Base-by-base conservation (phyloP, 2,113 vertebrate species). In the Oncorhynchus gorbuscha region DNA sequence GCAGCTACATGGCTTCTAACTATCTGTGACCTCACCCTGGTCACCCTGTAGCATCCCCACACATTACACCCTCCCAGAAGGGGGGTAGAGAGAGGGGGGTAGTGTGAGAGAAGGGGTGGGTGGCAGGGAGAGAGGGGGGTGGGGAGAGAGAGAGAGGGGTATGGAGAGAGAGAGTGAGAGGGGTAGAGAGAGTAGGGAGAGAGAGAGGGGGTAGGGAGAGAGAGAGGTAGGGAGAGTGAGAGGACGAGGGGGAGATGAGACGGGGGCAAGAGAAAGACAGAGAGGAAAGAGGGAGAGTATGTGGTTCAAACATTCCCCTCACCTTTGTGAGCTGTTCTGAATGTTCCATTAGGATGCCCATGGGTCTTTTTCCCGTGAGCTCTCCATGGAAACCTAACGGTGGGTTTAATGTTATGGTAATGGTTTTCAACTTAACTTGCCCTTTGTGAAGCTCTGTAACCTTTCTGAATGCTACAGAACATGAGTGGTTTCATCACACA, bases 301-400 rank as follows among this genome's bases (percentile, higher is more conserved):
- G 9, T 64, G n/a, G 20, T 11, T 22, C n/a, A 64, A n/a, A 64
- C 9, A n/a, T 64, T 18, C 20, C 8, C 7, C 22, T n/a, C 61
- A 64, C 61, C 20, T 22, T 24, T 64, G 20, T 22, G 22, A 64
- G 61, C 9, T 22, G 61, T n/a, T 24, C 16, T 62, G 59, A 62
- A 62, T 62, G 64, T 66, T 66, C 64, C 64, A 66, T 26, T 66
- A 66, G 64, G 13, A 62, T 62, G 59, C 18, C n/a, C 64, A 66
- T 28, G 64, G 39, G n/a, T 66, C 64, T 66, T 30, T 28, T 28
- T 28, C 7, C n/a, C 20, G 7, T 14, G 14, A 22, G 59, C 59
- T 62, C 35, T 22, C 32, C 35, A 20, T 70, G n/a, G 28, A 58
- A 75, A 35, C 55, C 24, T 4, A 28, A 20, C 58, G 30, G 48